These are phyloP conservation scores for Chloropsis cyanopogon DNA, from an alignment of 2,113 vertebrate genomes.

Conservation along the genomic window DNA sequence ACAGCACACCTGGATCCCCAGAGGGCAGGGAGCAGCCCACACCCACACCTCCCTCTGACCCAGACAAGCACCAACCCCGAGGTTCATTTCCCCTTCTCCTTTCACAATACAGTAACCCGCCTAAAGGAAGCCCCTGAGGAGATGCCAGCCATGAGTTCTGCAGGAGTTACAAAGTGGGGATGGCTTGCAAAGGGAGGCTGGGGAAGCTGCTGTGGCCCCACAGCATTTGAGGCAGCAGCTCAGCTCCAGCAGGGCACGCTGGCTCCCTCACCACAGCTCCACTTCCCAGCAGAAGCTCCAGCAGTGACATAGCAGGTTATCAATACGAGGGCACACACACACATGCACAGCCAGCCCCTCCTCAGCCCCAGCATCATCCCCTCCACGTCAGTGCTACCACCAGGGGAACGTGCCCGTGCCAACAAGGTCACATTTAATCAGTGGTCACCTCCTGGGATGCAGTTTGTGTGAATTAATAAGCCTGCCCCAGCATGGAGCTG, in stretches of 20 bases:
- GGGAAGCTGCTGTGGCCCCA: neutral
- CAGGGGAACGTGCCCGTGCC: neutral
- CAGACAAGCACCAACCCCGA: neutral
- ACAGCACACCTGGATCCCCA: neutral
- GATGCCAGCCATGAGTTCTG: neutral
- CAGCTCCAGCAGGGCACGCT: neutral
- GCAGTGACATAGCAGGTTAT: neutral
- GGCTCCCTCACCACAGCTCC: neutral
- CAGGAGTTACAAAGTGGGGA: neutral
- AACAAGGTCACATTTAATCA: conserved; percentile 36
- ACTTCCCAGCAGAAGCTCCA: neutral
- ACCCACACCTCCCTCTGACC: neutral
- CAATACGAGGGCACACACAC: neutral
- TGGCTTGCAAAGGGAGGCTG: neutral
- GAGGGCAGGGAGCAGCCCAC: neutral
- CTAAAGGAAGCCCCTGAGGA: neutral
- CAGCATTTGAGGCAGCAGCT: neutral
- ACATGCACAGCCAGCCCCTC: neutral
- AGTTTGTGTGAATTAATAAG: neutral
- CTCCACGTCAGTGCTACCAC: neutral
- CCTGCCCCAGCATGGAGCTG: neutral
- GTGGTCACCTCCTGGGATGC: neutral
- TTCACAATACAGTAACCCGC: neutral
- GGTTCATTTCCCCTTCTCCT: neutral
- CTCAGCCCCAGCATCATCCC: neutral